phyloP scores from a whole-genome alignment of 2,113 vertebrate species.

The Gallinago media region DNA sequence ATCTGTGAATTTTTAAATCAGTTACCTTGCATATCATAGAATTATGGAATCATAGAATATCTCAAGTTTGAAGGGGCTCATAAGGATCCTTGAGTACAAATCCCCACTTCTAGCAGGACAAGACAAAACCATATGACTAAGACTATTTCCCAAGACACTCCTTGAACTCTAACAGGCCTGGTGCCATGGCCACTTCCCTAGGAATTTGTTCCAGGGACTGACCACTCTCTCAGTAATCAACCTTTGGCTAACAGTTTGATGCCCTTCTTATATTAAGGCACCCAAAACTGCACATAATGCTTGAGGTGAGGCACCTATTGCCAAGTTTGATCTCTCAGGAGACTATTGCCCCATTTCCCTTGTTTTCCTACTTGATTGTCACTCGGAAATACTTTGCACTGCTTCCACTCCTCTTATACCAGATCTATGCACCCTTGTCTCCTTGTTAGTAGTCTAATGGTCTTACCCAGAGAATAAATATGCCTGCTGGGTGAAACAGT shows the following conservation, averaged over 20 bases:
- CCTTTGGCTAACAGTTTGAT: not conserved
- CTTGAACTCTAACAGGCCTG: not conserved
- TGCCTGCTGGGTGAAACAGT: not conserved
- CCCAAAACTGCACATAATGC: not conserved
- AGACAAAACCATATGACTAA: not conserved
- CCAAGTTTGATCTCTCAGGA: not conserved
- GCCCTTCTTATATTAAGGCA: not conserved
- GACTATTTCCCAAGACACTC: not conserved
- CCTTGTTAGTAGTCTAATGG: not conserved
- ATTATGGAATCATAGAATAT: not conserved
- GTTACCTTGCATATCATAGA: not conserved
- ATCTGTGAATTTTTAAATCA: not conserved
- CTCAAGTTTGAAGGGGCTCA: not conserved
- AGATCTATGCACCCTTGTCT: not conserved
- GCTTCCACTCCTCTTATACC: not conserved
- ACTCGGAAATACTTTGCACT: not conserved
- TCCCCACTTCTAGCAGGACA: not conserved
- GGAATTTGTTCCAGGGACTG: accelerated
- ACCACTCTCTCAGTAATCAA: not conserved
- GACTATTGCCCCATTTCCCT: not conserved
- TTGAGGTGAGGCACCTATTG: not conserved
- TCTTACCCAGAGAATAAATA: not conserved
- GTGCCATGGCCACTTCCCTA: accelerated
- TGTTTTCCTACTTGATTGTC: not conserved
- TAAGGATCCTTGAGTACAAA: not conserved